Evolutionary conservation across 2,888 invertebrate species (phyloP), one percentile per base, ranked within the genome.

Genomic region (Brachynemurus nebulosus): DNA sequence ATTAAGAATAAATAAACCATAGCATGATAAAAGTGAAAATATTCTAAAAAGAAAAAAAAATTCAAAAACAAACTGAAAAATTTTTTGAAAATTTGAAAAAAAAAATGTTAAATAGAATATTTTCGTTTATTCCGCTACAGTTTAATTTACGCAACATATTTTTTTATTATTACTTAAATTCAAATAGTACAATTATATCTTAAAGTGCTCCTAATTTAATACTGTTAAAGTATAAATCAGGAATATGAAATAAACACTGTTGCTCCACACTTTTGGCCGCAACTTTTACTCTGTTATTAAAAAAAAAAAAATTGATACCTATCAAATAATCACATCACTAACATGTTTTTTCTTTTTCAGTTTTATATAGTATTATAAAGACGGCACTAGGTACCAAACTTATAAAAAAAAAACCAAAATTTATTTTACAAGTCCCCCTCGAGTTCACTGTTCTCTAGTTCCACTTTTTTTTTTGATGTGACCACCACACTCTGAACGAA

Each of bases 1-100:
- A 30, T 30, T 30, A 37, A 45, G 42, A 45, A 45, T 47, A 47
- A 45, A 23, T 20, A 43, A 30, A 30, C n/a, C 14, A 37, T 18
- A 18, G 16, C 37, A 37, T 17, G 18, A 19, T n/a, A 37, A 18
- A 9, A 37, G 9, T 4, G 9, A 37, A 18, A 19, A 17, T 18
- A 18, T n/a, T n/a, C n/a, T n/a, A n/a, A n/a, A n/a, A n/a, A n/a
- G n/a, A n/a, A n/a, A n/a, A n/a, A n/a, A n/a, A n/a, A n/a, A n/a
- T n/a, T n/a, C n/a, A n/a, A n/a, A 30, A 30, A 14, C 30, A 30
- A 2, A 11, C n/a, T n/a, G 30, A 30, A 23, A n/a, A 4, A 27
- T n/a, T 27, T 27, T 30, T 2, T 6, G 14, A 30, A 30, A 30
- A 5, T 30, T 30, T 7, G 4, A 6, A 16, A 4, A 4, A 37